Base-by-base conservation (phyloP, 2,113 vertebrate species). In the Notarius quadriscutis region DNA sequence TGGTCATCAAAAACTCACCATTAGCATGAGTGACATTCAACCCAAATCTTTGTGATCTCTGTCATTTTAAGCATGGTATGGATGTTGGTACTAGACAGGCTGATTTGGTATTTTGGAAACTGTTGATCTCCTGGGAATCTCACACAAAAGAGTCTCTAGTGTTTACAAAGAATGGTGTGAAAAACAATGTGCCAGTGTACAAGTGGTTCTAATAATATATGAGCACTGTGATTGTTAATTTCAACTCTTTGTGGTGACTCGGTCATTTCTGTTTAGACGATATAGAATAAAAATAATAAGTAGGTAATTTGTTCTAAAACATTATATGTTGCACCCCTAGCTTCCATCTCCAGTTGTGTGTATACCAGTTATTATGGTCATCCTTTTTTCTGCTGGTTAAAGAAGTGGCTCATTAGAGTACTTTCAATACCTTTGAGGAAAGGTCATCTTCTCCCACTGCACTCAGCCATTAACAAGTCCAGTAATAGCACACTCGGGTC, bases 401-500 rank as follows among this genome's bases (percentile, higher is more conserved):
- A 86, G 60, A 81, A 82, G 86, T 69, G 72, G 55, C 86, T 86
- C 88, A 89, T 89, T 89, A 87, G 41, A 83, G 55, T 87, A 65
- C 88, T 90, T 87, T 83, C 84, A 72, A 83, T 84, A 84, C 85
- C 84, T 90, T 86, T 87, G 85, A 87, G 74, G 84, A 90, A 90
- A 90, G 89, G 89, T 90, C 86, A 90, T 55, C 75, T 63, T 89
- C 75, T 72, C 72, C 75, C 86, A 30, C 34, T 62, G 51, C 80
- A 75, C 55, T 27, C 86, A 41, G 74, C 84, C 80, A 83, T 85
- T 89, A 89, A 90, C 86, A 81, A 90, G 90, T 84, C 72, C 81
- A 60, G 84, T 86, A 87, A 86, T 87, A 89, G 74, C 86, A 87
- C 65, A 15, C 86, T 90, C 83, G 80, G 84, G 79, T 88, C 83